Conservation (phyloP, 2,888 invertebrate species). For the Ceraclea dissimilis region DNA sequence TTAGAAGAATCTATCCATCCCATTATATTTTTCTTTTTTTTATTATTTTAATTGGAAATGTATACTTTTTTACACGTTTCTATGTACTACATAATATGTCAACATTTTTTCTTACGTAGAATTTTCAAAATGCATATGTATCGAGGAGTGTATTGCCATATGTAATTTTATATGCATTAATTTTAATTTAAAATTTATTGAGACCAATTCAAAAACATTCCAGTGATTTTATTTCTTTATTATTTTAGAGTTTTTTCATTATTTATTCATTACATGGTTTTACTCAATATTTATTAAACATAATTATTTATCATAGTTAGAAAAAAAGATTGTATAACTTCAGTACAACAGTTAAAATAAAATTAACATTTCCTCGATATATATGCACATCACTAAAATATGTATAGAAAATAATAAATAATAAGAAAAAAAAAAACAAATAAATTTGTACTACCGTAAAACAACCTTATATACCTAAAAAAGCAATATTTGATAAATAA, state of each 20-base stretch:
- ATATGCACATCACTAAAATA: background rate
- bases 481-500: conserved; percentile 1
- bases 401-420: background rate
- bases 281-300: too few species aligned
- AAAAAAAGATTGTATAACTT: too few species aligned
- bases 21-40: background rate
- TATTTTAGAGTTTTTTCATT: background rate
- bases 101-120: background rate
- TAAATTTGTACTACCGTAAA: background rate
- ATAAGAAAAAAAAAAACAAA: background rate
- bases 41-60: background rate
- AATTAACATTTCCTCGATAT: background rate
- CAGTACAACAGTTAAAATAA: too few species aligned
- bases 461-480: background rate
- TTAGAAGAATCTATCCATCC: too few species aligned
- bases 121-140: background rate
- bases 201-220: background rate
- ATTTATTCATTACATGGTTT: background rate
- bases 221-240: background rate
- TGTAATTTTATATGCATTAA: background rate
- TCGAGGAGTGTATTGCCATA: background rate
- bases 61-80: background rate
- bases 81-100: background rate
- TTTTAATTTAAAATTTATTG: background rate
- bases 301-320: too few species aligned